Conservation (phyloP, 2,797 vertebrate genomes). For the Pangasius djambal region DNA sequence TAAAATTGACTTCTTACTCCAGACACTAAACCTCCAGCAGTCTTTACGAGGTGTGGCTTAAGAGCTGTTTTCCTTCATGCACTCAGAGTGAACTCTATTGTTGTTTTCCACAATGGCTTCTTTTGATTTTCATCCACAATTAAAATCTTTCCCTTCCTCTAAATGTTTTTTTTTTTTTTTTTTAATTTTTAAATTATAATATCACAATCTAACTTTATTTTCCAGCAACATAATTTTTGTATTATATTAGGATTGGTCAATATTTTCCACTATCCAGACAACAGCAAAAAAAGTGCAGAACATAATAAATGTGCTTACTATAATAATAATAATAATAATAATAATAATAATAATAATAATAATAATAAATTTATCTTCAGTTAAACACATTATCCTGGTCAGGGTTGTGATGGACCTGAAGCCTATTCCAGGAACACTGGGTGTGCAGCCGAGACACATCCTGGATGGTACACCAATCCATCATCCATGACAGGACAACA, state of each 20-base stretch:
- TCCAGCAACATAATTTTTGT: not conserved
- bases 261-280: not conserved
- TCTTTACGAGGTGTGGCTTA: not conserved
- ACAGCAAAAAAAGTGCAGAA: not conserved
- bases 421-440: not conserved
- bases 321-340: not conserved
- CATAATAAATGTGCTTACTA: too few species aligned
- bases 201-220: not conserved
- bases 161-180: not conserved
- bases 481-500: not conserved
- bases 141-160: not conserved
- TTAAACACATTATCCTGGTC: not conserved
- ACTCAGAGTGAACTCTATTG: not conserved
- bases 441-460: not conserved
- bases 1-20: not conserved
- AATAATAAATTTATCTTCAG: not conserved
- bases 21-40: not conserved
- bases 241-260: not conserved
- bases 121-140: not conserved
- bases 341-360: not conserved
- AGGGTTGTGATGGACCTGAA: not conserved
- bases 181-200: not conserved
- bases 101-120: not conserved
- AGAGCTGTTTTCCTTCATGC: not conserved
- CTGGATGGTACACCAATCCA: not conserved